Evolutionary conservation across 2,888 invertebrate species (phyloP), one percentile per base, ranked within the genome.

Genomic region (Strigamia maritima): DNA sequence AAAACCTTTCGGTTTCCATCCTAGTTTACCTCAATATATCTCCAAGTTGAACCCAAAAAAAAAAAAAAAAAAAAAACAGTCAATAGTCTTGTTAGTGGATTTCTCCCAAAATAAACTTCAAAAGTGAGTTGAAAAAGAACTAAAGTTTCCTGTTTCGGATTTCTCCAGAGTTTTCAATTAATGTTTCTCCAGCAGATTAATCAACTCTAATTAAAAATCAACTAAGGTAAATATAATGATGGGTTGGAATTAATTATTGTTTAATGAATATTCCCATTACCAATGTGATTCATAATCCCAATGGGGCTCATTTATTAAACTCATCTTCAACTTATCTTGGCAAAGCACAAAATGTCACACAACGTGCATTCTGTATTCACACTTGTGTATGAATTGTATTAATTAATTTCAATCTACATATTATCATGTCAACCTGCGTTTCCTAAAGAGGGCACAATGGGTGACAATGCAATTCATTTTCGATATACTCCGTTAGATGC

Each of bases 361-460:
- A 22, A 60, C 19, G 60, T 60, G 60, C 60, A 60, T 60, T 60
- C 60, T 22, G 3, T 60, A 60, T 60, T 60, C 22, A 22, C 60
- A 60, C 22, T 44, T 60, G 60, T 60, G 60, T 60, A 60, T 22
- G 60, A 19, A 22, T 4, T 24, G 60, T 22, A 60, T 60, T 60
- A 60, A 60, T 60, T 60, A 60, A 60, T 60, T 60, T 60, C 60
- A 60, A 60, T 60, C 60, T 60, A 22, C 24, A 24, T 60, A 60
- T 60, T 60, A 60, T 60, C 60, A 14, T 60, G 60, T 60, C 60
- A 60, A 24, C 60, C 6, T 24, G 24, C 60, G 12, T 60, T 60
- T 24, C 22, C 22, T 12, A 60, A 60, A 60, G 60, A 60, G 60
- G 22, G 12, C 60, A 60, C 60, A 60, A 60, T 60, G 60, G 60